A percentile compares a stretch with the other conserved stretches of the same genome.
phyloP scores from a whole-genome alignment of 2,113 vertebrate genomes.

The Aspiorhynchus laticeps region DNA sequence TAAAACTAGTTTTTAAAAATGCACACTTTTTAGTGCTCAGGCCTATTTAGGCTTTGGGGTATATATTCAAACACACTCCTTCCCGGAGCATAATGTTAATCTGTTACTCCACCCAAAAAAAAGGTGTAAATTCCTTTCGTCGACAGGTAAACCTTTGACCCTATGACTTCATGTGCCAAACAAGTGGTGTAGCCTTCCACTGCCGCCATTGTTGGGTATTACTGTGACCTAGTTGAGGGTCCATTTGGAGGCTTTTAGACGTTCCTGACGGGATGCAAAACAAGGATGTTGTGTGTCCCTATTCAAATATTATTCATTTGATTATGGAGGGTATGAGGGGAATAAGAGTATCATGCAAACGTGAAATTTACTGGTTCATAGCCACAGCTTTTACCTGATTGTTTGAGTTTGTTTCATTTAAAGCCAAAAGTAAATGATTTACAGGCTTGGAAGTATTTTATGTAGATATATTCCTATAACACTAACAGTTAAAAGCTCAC shows the following conservation, averaged over 20 bases:
- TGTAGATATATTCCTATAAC: neutral
- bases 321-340: neutral
- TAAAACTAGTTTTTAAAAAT: neutral
- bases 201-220: neutral
- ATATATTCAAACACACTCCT: neutral
- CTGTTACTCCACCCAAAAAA: neutral
- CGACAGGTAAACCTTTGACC: neutral
- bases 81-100: neutral
- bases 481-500: neutral
- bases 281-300: slow-evolving; percentile 29
- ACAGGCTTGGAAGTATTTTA: neutral
- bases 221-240: neutral
- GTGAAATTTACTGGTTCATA: neutral
- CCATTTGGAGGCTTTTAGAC: neutral
- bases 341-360: slow-evolving; percentile 41
- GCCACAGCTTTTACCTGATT: neutral
- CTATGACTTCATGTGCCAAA: neutral
- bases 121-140: neutral
- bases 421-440: neutral
- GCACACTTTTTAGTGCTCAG: neutral
- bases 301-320: slow-evolving; percentile 44
- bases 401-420: neutral
- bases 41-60: neutral
- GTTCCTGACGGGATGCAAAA: slow-evolving; percentile 42
- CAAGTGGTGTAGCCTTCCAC: neutral